Evolutionary conservation across 2,797 vertebrate genomes (phyloP).

Genomic region (Syncerus caffer): DNA sequence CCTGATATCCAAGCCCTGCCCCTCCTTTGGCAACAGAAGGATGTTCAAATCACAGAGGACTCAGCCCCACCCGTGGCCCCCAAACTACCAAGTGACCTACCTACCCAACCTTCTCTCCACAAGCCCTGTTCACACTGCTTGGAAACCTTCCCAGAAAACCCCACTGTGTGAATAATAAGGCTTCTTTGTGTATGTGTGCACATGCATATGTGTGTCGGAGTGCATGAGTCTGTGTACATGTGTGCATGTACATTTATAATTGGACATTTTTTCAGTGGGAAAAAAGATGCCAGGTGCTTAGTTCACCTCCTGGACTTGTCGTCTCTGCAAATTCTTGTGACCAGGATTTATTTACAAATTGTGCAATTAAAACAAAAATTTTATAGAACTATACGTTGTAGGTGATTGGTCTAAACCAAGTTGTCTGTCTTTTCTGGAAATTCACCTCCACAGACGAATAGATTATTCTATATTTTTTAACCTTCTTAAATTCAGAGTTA

Average conservation of each 20-base stretch:
- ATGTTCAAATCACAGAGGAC: neutral
- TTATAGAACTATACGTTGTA: neutral
- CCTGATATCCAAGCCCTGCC: fast-evolving
- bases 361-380: neutral
- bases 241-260: neutral
- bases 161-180: neutral
- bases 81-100: neutral
- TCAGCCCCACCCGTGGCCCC: fast-evolving
- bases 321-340: neutral
- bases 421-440: neutral
- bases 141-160: neutral
- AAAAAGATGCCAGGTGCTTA: neutral
- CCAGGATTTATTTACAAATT: neutral
- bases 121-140: neutral
- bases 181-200: neutral
- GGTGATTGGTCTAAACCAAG: neutral
- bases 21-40: neutral
- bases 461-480: neutral
- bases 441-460: neutral
- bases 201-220: neutral
- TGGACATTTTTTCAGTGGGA: neutral
- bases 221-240: neutral
- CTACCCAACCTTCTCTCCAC: fast-evolving
- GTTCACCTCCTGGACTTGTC: neutral
- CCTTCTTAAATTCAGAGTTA: neutral